Evolutionary conservation across 53 echinoderm and acorn worm species (phyloP), one percentile per base, ranked within the genome.

Genomic region (Actinopyga echinites): DNA sequence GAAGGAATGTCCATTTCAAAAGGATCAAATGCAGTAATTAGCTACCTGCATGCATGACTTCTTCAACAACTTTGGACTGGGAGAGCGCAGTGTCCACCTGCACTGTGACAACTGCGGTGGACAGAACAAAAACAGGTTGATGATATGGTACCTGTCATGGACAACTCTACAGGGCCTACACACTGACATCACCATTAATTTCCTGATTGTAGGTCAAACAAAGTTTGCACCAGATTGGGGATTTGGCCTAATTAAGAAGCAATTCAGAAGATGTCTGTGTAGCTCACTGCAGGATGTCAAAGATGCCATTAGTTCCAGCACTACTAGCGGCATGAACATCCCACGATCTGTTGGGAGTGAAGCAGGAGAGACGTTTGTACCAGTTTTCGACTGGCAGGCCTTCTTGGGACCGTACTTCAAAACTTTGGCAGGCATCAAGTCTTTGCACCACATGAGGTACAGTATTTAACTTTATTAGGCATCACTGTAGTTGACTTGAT

Each of bases 371-470:
- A 74, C 85, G 19, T 38, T 45, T 11, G 92, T 92, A 8, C 67
- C 53, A 0, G 23, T 30, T 23, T 92, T 75, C 57, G 83, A 92
- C 75, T 92, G 92, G 88, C 86, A 88, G 69, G 33, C 34, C 17
- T 92, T 88, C 79, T 77, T 88, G 23, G 13, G 34, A 4, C 85
- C 88, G 2, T 92, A 74, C 86, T 92, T 88, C 82, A 55, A 34
- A 5, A 85, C 83, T 5, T 82, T 91, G 29, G 21, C 28, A 26
- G 84, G 84, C 20, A 92, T 92, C 83, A 92, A 92, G 85, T 21
- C 40, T 29, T 83, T 63, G 21, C 92, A 92, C n/a, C 92, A 92
- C 56, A 62, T 92, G 45, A 82, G 91, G 88, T 87, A 78, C 44
- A 44, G 44, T 44, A 44, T 44, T 44, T 44, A 44, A 8, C 12